Evolutionary conservation across 2,888 invertebrate genomes (phyloP).

Genomic region (Hemistola chrysoprasaria): DNA sequence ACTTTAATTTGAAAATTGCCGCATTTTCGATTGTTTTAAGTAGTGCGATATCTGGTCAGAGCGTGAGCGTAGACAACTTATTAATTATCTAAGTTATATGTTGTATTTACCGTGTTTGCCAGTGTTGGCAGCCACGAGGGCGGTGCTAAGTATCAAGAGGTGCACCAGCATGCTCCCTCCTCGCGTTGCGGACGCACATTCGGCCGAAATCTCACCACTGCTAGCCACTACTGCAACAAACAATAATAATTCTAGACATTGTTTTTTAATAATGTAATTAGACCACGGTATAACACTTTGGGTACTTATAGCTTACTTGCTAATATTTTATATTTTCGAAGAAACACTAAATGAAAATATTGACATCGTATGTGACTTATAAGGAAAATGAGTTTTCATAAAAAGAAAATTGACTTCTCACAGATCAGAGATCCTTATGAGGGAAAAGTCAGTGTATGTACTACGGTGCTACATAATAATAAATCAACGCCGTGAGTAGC

Average conservation of each 20-base stretch:
- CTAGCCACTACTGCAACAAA: constrained; percentile 55
- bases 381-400: constrained; percentile 11
- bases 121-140: constrained; percentile 73
- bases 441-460: constrained; percentile 23
- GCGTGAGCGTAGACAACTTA: too few species aligned
- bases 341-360: too few species aligned
- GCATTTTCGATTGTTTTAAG: too few species aligned
- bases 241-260: too few species aligned
- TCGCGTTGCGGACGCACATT: constrained; percentile 66
- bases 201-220: constrained; percentile 55
- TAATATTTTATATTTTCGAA: too few species aligned
- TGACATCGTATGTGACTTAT: too few species aligned
- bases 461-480: constrained; percentile 28
- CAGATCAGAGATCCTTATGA: constrained; percentile 11
- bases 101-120: constrained; percentile 67
- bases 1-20: too few species aligned
- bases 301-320: too few species aligned
- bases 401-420: constrained; percentile 19
- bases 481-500: constrained; percentile 30
- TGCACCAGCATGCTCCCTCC: constrained; percentile 76
- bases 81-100: too few species aligned
- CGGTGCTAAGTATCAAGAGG: constrained; percentile 77
- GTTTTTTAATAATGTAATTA: too few species aligned
- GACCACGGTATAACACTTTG: too few species aligned
- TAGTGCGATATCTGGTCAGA: too few species aligned